phyloP scores from a whole-genome alignment of 2,113 vertebrate genomes.

The Nerophis lumbriciformis region DNA sequence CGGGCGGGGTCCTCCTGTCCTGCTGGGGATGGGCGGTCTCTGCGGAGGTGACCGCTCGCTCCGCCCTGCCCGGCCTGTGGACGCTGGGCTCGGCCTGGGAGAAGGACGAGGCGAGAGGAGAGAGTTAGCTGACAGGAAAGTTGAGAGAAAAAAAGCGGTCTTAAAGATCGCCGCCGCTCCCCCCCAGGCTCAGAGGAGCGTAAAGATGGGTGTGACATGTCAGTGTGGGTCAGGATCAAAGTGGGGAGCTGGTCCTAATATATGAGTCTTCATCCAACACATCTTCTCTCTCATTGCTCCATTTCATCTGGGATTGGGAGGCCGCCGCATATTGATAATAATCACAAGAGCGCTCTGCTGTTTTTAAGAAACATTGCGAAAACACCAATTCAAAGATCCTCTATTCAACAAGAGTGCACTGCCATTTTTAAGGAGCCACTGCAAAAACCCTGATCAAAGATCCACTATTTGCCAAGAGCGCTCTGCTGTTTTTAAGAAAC shows the following conservation, averaged over 20 bases:
- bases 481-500: too few relatives aligned
- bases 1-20: constrained; percentile 55
- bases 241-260: constrained; percentile 47
- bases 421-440: too few relatives aligned
- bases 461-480: too few relatives aligned
- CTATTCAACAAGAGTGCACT: too few relatives aligned
- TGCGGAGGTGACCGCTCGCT: constrained; percentile 29
- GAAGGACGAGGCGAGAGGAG: constrained; percentile 5
- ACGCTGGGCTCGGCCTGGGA: constrained; percentile 46
- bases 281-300: constrained; percentile 13
- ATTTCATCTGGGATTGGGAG: constrained; percentile 20
- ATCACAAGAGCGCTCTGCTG: too few relatives aligned
- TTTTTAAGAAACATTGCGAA: too few relatives aligned
- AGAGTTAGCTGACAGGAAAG: neutral
- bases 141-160: constrained; percentile 6
- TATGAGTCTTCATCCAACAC: constrained; percentile 22
- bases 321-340: neutral
- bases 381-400: too few relatives aligned
- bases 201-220: constrained; percentile 56
- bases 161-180: constrained; percentile 21
- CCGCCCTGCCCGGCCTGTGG: constrained; percentile 39
- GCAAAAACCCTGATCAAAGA: too few relatives aligned
- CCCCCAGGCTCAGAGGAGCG: constrained; percentile 32
- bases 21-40: constrained; percentile 49
- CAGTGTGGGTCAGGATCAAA: constrained; percentile 59